Conservation (phyloP, 1,140 invertebrate species). For the Andricus grossulariae region DNA sequence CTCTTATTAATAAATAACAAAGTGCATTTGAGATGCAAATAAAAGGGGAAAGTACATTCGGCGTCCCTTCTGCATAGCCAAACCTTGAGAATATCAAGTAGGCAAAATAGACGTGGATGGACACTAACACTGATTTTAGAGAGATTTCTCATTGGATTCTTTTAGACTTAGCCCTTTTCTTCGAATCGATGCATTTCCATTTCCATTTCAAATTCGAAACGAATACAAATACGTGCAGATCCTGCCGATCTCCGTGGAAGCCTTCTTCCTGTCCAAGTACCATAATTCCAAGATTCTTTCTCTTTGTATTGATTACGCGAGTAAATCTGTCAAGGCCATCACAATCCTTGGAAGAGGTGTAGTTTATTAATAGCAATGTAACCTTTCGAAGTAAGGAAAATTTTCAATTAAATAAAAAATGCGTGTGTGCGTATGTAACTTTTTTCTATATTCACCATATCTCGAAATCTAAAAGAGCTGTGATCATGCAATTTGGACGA, state of each 20-base stretch:
- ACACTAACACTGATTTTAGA: conserved; percentile 59
- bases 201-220: conserved; percentile 59
- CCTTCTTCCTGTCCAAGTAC: not conserved
- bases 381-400: not conserved
- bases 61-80: conserved; percentile 48
- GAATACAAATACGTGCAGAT: conserved; percentile 55
- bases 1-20: no score
- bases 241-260: conserved; percentile 33
- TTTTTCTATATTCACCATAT: no score
- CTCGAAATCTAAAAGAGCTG: no score
- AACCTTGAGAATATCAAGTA: conserved; percentile 61
- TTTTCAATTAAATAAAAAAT: not conserved
- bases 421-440: no score
- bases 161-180: conserved; percentile 53
- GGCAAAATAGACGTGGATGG: not conserved
- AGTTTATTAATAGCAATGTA: conserved; percentile 1
- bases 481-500: no score
- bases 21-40: conserved; percentile 43
- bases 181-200: conserved; percentile 63
- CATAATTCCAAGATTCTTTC: not conserved
- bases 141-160: conserved; percentile 36
- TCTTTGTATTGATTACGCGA: not conserved
- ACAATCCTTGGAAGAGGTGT: not conserved
- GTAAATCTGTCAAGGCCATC: conserved; percentile 22
- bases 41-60: no score